Percentiles rank a stretch among this genome's conserved stretches.
These are phyloP conservation scores for Corythoichthys haematopterus DNA, from an alignment of 2,113 vertebrate genomes.

Conservation along the genomic window DNA sequence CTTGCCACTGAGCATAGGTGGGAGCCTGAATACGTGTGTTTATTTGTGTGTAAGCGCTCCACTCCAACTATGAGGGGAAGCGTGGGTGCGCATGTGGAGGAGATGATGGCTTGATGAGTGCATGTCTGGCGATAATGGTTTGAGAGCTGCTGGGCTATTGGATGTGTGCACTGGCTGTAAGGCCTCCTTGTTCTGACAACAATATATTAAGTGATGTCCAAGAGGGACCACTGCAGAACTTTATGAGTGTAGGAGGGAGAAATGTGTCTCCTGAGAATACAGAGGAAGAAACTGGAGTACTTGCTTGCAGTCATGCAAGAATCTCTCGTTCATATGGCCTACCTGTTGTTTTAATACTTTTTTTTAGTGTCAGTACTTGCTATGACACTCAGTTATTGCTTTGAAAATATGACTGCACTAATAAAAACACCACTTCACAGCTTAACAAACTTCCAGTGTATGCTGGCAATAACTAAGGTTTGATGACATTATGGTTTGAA, in stretches of 20 bases:
- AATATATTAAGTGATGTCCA: conserved; percentile 21
- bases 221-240: conserved; percentile 16
- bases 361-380: background rate
- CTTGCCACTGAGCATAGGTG: conserved; percentile 28
- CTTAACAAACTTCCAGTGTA: too few relatives aligned
- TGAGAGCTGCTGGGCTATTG: conserved; percentile 32
- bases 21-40: conserved; percentile 10
- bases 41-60: conserved; percentile 1
- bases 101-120: conserved; percentile 60
- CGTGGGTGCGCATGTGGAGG: conserved; percentile 30
- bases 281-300: background rate
- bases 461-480: too few relatives aligned
- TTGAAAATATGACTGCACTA: background rate
- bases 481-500: too few relatives aligned
- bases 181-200: conserved; percentile 18
- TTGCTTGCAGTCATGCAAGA: too few relatives aligned
- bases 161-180: conserved; percentile 6
- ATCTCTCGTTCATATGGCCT: background rate
- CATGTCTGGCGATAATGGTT: conserved; percentile 46
- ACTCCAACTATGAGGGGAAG: conserved; percentile 6
- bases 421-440: too few relatives aligned
- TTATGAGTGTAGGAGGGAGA: background rate
- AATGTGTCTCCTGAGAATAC: background rate
- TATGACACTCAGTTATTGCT: background rate
- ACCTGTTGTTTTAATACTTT: background rate